Evolutionary conservation across 2,113 vertebrate species (phyloP).

Genomic region (Passer montanus): DNA sequence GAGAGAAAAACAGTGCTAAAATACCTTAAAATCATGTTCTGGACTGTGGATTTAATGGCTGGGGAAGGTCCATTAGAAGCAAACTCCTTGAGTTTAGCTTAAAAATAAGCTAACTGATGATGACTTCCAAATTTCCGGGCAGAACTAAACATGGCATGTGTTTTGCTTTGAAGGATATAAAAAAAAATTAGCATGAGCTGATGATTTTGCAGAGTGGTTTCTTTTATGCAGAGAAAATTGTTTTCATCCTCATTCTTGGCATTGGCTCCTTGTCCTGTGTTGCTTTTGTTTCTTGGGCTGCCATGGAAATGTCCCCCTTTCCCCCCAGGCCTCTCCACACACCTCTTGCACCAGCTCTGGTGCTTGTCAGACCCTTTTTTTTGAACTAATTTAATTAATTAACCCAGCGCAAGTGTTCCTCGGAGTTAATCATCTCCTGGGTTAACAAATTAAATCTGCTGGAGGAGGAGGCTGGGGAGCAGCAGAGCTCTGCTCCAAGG

Average conservation of each 20-base stretch:
- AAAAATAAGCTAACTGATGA: not conserved
- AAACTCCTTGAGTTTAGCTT: not conserved
- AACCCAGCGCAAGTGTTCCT: conserved; percentile 47
- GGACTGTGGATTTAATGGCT: not conserved
- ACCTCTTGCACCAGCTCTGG: not conserved
- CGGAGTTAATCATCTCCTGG: conserved; percentile 43
- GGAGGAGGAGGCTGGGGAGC: not conserved
- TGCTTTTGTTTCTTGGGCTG: conserved; percentile 56
- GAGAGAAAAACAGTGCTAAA: not conserved
- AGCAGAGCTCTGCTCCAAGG: not conserved
- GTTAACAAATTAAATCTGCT: not conserved
- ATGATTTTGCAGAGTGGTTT: conserved; percentile 54
- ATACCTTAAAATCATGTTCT: not conserved
- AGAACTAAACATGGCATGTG: conserved; percentile 10
- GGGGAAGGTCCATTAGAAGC: not conserved
- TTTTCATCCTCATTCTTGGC: conserved; percentile 53
- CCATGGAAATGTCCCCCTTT: conserved; percentile 66
- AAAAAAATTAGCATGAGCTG: conserved; percentile 35
- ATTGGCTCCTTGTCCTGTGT: conserved; percentile 47
- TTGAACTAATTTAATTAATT: conserved; percentile 52
- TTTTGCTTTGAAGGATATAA: conserved; percentile 18
- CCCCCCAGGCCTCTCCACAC: conserved; percentile 28
- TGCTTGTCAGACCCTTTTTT: conserved; percentile 31
- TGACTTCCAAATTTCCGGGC: conserved; percentile 13
- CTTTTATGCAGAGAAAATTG: conserved; percentile 56